Percentiles rank a stretch among this genome's conserved stretches.
These are phyloP conservation scores for Lutjanus erythropterus DNA, from an alignment of 2,113 vertebrate species.

Conservation along the genomic window DNA sequence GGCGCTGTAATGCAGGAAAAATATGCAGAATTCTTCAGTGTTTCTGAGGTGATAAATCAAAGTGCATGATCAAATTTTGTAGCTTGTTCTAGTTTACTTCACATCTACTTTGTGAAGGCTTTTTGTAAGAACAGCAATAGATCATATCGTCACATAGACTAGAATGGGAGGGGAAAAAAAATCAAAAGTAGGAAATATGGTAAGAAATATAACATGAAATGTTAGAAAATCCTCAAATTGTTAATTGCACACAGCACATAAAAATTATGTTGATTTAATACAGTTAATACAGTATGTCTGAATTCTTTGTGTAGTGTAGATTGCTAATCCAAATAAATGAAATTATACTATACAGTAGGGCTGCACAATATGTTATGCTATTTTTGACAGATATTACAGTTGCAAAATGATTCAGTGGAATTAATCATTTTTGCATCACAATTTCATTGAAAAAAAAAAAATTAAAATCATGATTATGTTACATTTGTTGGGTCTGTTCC, in stretches of 20 bases:
- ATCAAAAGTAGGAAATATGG: neutral
- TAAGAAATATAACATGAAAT: conserved; percentile 17
- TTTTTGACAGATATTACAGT: no score
- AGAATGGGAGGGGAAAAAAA: neutral
- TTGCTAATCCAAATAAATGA: neutral
- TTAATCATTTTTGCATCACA: no score
- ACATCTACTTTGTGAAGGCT: neutral
- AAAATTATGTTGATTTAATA: conserved; percentile 8
- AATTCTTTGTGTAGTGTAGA: neutral
- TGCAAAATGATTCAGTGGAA: no score
- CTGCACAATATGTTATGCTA: no score
- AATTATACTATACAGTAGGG: neutral
- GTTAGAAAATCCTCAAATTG: conserved; percentile 7
- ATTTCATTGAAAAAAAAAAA: no score
- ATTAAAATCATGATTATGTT: no score
- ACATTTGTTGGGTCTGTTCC: no score
- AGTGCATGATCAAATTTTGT: conserved; percentile 16
- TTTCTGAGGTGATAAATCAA: conserved; percentile 6
- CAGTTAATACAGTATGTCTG: neutral
- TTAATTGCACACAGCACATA: neutral
- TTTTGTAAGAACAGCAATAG: neutral
- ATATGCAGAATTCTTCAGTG: conserved; percentile 3
- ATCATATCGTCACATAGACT: neutral
- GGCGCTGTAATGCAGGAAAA: neutral
- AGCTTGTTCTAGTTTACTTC: neutral